Percentiles rank a stretch among this genome's conserved stretches.
These are phyloP conservation scores for Copsychus sechellarum DNA, from an alignment of 2,113 vertebrate species.

Conservation along the genomic window DNA sequence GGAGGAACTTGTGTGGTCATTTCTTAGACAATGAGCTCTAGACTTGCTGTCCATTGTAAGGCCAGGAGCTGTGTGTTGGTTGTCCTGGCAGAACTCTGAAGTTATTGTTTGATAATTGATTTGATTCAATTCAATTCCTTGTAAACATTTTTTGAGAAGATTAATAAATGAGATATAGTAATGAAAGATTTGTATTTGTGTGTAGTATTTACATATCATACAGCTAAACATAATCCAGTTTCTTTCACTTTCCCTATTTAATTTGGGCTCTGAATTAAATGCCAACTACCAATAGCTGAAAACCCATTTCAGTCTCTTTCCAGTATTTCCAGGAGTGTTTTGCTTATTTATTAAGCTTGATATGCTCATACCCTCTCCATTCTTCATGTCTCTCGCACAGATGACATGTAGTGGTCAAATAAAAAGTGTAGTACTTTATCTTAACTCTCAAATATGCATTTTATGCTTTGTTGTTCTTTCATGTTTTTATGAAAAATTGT, in stretches of 20 bases:
- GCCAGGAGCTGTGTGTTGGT: background rate
- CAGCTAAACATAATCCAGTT: background rate
- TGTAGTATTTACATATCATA: accelerated
- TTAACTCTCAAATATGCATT: background rate
- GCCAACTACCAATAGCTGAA: background rate
- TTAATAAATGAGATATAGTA: background rate
- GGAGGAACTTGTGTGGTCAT: background rate
- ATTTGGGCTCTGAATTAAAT: background rate
- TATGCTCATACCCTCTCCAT: accelerated
- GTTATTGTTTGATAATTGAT: background rate
- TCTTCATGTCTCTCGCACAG: background rate
- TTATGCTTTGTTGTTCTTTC: background rate
- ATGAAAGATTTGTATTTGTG: background rate
- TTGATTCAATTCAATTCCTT: background rate
- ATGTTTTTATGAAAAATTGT: background rate
- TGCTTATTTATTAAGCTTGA: background rate
- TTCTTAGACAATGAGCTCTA: background rate
- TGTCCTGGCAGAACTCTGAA: background rate
- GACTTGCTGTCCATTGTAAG: background rate
- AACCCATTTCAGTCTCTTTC: background rate
- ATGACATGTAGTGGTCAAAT: background rate
- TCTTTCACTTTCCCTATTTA: background rate
- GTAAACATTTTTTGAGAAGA: background rate
- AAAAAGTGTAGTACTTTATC: background rate
- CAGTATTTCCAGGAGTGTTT: background rate